Conservation (phyloP, 2,113 vertebrate genomes). For the Apteryx mantelli region DNA sequence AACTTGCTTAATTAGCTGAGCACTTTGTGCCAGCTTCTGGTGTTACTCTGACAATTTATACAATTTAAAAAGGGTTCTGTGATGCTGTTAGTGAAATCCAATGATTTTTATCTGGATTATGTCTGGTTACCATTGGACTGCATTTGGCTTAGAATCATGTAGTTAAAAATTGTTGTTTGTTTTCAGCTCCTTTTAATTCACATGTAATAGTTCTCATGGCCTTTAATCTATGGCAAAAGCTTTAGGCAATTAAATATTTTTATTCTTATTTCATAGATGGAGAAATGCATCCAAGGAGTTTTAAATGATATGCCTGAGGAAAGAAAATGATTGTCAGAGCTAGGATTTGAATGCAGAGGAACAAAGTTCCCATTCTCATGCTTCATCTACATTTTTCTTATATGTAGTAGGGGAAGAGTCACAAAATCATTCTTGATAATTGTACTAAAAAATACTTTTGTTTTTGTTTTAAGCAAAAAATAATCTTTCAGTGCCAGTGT, state of each 20-base stretch:
- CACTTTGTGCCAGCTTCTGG: not conserved
- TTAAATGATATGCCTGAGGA: constrained; percentile 40
- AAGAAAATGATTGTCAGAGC: constrained; percentile 15
- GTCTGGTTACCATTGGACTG: not conserved
- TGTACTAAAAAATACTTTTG: not conserved
- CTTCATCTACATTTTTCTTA: constrained; percentile 9
- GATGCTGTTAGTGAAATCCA: not conserved
- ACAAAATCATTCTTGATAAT: not conserved
- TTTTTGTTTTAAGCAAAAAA: not conserved
- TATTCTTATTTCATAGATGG: not conserved
- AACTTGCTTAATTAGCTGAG: constrained; percentile 23
- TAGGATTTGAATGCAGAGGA: not conserved
- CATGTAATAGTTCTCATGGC: not conserved
- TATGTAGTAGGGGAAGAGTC: not conserved
- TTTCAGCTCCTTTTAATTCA: not conserved
- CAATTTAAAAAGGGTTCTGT: not conserved
- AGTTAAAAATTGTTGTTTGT: not conserved
- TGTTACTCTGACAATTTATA: not conserved
- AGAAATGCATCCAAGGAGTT: not conserved
- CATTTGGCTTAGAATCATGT: not conserved
- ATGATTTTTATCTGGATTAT: not conserved
- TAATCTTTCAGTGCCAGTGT: not conserved
- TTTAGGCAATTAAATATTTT: constrained; percentile 12
- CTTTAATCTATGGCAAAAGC: not conserved
- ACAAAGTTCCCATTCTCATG: constrained; percentile 23